phyloP scores from a whole-genome alignment of 2,888 invertebrate genomes.

The Polia nebulosa region DNA sequence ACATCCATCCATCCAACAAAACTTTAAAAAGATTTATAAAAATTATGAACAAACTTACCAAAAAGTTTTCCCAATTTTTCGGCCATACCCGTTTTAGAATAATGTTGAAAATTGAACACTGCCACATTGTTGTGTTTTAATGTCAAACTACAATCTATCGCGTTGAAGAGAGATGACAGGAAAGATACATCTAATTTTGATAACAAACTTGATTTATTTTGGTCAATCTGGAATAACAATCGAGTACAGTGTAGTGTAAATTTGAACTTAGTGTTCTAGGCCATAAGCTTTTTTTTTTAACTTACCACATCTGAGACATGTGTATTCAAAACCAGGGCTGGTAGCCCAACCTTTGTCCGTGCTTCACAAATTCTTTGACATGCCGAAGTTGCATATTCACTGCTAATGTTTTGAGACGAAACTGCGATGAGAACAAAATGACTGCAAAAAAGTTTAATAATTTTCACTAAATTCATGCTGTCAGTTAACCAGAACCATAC shows the following conservation, averaged over 20 bases:
- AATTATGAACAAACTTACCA: conserved; percentile 42
- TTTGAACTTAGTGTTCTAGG: neutral
- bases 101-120: conserved; percentile 57
- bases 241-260: no score
- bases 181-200: neutral
- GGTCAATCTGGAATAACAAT: conserved; percentile 9
- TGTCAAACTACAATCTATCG: conserved; percentile 73
- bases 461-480: no score
- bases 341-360: conserved; percentile 6
- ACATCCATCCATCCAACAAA: no score
- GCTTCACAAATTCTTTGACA: conserved; percentile 21
- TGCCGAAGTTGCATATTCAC: conserved; percentile 11
- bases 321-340: neutral
- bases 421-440: conserved; percentile 3
- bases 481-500: no score
- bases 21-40: no score
- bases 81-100: neutral
- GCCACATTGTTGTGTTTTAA: conserved; percentile 70
- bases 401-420: conserved; percentile 1
- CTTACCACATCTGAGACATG: neutral
- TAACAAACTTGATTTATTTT: neutral
- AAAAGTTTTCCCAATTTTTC: conserved; percentile 63
- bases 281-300: neutral
- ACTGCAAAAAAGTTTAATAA: neutral
- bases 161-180: conserved; percentile 68